Evolutionary conservation across 2,797 vertebrate species (phyloP).

Genomic region (Eospalax fontanierii): DNA sequence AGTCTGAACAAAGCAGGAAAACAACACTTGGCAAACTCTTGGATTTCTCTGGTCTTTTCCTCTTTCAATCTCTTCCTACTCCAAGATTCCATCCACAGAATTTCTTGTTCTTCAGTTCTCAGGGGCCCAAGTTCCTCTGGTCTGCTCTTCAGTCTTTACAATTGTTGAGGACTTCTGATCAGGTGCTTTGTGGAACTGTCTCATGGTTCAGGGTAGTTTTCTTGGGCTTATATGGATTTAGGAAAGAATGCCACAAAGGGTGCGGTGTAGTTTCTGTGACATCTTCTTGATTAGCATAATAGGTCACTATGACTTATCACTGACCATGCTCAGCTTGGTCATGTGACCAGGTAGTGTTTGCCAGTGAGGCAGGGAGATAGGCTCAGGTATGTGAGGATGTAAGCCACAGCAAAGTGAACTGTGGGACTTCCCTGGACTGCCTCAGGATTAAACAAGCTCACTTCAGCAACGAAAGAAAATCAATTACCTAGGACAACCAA

Average conservation of each 20-base stretch:
- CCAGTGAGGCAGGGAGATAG: too few species aligned
- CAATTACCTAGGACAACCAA: not conserved
- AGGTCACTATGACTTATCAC: not conserved
- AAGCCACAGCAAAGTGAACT: not conserved
- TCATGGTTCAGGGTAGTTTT: not conserved
- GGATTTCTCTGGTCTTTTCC: not conserved
- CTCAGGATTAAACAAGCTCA: not conserved
- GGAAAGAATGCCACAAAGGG: not conserved
- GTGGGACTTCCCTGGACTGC: not conserved
- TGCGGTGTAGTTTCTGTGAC: not conserved
- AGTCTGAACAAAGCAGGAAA: not conserved
- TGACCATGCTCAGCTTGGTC: not conserved
- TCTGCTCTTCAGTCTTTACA: not conserved
- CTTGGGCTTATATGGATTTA: not conserved
- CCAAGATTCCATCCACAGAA: not conserved
- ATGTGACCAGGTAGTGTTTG: not conserved
- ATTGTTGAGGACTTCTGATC: not conserved
- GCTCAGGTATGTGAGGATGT: not conserved
- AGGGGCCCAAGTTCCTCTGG: not conserved
- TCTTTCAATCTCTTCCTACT: not conserved
- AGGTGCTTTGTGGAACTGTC: not conserved
- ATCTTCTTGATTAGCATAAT: not conserved
- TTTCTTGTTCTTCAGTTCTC: not conserved
- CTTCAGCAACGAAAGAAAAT: not conserved
- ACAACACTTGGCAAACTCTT: not conserved